These are phyloP conservation scores for Periophthalmus modestus DNA, from an alignment of 2,113 vertebrate genomes.

Conservation along the genomic window DNA sequence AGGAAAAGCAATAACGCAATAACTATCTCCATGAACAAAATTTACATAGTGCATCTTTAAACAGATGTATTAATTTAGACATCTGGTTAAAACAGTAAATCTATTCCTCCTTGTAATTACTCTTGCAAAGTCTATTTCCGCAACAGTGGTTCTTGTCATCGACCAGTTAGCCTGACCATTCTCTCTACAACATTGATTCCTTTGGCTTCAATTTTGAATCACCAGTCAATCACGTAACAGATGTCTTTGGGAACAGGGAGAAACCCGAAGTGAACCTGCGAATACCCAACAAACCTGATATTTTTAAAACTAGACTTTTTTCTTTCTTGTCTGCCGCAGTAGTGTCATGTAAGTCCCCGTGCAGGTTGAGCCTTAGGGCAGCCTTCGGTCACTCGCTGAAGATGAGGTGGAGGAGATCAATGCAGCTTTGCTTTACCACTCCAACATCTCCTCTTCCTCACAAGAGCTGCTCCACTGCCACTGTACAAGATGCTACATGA, in stretches of 20 bases:
- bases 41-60: background rate
- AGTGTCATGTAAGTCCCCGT: constrained; percentile 19
- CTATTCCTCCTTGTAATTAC: no score
- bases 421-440: constrained; percentile 44
- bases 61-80: no score
- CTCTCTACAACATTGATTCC: background rate
- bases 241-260: background rate
- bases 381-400: constrained; percentile 48
- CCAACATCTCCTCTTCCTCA: constrained; percentile 41
- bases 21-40: background rate
- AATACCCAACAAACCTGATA: background rate
- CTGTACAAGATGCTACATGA: constrained; percentile 61
- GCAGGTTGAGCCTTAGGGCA: constrained; percentile 43
- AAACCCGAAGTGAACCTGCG: background rate
- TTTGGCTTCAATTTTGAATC: background rate
- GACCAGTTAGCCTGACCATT: background rate
- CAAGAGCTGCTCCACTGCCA: constrained; percentile 41
- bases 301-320: background rate
- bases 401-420: constrained; percentile 49
- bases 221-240: background rate
- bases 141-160: background rate
- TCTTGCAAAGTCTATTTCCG: background rate
- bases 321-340: constrained; percentile 18
- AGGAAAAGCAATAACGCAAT: background rate
- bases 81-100: background rate